Base-by-base conservation (phyloP, 2,113 vertebrate species). In the Podarcis cretensis region DNA sequence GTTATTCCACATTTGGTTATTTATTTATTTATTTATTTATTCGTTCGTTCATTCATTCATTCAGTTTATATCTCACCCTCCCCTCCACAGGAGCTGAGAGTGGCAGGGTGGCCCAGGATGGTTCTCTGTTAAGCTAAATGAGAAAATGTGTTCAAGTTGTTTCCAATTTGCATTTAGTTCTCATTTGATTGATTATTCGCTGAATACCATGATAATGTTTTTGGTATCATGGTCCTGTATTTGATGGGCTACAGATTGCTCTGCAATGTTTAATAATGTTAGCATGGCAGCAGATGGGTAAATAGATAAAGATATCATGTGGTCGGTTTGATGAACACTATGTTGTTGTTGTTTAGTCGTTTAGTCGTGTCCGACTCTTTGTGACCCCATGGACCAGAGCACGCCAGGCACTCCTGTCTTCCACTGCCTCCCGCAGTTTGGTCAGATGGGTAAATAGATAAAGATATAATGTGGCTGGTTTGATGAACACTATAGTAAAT, bases 1-100 rank as follows among this genome's bases (percentile, higher is more conserved):
- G 59, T 89, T 81, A 63, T 91, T 91, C 76, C 83, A 78, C 57
- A 16, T 73, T 93, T 2, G 48, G 13, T 37, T 37, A 37, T 54
- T 54, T 48, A 10, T 48, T 48, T 48, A 48, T 48, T 48, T 10
- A 2, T 48, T 48, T 10, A 10, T 48, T 48, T 0, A 0, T 54
- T 54, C 9, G 12, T 54, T 54, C 48, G 12, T 54, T 54, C 48
- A 54, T 54, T 54, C 48, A 54, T 54, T 54, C 48, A 54, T 54
- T 54, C 48, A 10, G 10, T 54, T 54, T 54, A 54, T 54, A 54
- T 54, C 48, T 54, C 48, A 54, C 48, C 48, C 9, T 54, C 48
- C 48, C 48, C 48, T 54, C 48, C 48, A 54, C 48, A 54, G 48
- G 48, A 54, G 48, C 48, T 54, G 48, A 54, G 48, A 54, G 9